Conservation (phyloP, 2,113 vertebrate genomes). For the Onychostoma macrolepis region DNA sequence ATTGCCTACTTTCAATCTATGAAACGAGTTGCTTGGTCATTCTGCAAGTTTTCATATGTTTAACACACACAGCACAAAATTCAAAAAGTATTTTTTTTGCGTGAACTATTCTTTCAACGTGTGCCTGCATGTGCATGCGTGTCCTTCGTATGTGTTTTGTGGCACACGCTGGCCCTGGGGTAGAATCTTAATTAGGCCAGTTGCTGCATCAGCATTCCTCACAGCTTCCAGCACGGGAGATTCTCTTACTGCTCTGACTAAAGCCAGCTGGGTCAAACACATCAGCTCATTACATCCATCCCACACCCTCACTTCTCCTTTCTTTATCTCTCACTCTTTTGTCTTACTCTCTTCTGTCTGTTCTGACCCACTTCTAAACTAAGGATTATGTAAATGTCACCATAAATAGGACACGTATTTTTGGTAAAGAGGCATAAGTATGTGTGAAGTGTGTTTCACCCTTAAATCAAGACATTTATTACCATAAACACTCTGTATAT, state of each 20-base stretch:
- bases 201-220: constrained; percentile 47
- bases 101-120: neutral
- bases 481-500: neutral
- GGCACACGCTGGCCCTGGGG: neutral
- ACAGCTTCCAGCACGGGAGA: constrained; percentile 33
- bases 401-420: neutral
- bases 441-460: neutral
- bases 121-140: neutral
- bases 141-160: constrained; percentile 23
- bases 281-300: neutral
- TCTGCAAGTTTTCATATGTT: neutral
- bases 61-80: neutral
- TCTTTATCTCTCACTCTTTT: constrained; percentile 1
- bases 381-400: constrained; percentile 19
- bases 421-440: neutral
- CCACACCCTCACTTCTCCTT: neutral
- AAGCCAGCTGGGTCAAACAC: constrained; percentile 30
- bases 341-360: neutral
- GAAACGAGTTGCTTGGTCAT: neutral
- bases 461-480: neutral
- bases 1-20: neutral
- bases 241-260: constrained; percentile 16
- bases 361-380: constrained; percentile 30
- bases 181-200: constrained; percentile 20
- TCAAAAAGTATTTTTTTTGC: neutral